phyloP scores from a whole-genome alignment of 1,140 invertebrate species.

The Drosophila funebris region DNA sequence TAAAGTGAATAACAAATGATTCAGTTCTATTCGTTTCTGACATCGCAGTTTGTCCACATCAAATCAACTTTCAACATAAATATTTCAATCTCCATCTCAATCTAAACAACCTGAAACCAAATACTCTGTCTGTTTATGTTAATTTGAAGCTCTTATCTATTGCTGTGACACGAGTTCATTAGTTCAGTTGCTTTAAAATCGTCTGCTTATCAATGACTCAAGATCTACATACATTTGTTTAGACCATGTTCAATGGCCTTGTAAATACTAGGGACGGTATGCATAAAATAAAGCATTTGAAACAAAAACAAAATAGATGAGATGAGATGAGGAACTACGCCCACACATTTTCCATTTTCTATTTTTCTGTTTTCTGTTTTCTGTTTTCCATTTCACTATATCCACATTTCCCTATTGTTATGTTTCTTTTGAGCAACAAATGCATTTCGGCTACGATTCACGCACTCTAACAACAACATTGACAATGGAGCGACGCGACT shows the following conservation, averaged over 20 bases:
- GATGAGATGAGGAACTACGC: conserved; percentile 12
- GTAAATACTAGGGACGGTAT: neutral
- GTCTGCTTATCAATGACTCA: conserved; percentile 18
- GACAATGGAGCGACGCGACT: conserved; percentile 55
- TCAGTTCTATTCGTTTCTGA: neutral
- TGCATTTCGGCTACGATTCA: conserved; percentile 38
- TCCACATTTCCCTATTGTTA: conserved; percentile 11
- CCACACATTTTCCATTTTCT: conserved; percentile 26
- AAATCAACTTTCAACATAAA: conserved; percentile 2
- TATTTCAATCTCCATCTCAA: neutral
- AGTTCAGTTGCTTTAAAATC: conserved; percentile 7
- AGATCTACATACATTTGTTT: conserved; percentile 10
- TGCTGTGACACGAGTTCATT: conserved; percentile 14
- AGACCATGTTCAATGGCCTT: conserved; percentile 18
- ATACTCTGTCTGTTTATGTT: conserved; percentile 25
- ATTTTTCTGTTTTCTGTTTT: neutral
- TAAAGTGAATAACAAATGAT: conserved; percentile 2
- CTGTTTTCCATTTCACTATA: neutral
- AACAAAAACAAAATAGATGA: conserved; percentile 21
- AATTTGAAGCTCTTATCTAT: conserved; percentile 22
- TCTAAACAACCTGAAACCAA: neutral
- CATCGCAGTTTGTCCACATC: neutral
- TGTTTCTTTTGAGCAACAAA: conserved; percentile 13
- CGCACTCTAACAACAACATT: conserved; percentile 40
- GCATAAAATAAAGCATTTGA: conserved; percentile 27